Conservation (phyloP, 2,888 invertebrate species). For the Diarsia rubi region DNA sequence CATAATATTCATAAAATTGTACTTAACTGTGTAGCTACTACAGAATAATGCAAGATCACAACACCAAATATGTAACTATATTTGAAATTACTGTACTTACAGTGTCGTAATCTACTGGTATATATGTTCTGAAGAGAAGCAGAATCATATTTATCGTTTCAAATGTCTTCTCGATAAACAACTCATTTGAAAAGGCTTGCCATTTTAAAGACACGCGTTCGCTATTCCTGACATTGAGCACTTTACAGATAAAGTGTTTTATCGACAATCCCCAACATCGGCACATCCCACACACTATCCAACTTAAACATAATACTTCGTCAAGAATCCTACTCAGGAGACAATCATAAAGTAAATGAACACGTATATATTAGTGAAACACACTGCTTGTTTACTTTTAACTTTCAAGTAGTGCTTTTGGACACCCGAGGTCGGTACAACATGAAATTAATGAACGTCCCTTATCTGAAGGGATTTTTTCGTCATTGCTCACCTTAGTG, state of each 20-base stretch:
- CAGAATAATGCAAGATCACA: conserved; percentile 29
- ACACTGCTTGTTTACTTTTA: conserved; percentile 15
- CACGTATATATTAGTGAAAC: conserved; percentile 38
- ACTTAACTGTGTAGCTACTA: conserved; percentile 4
- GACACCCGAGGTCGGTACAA: conserved; percentile 61
- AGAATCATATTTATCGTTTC: background rate
- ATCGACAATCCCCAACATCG: conserved; percentile 9
- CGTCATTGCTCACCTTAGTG: conserved; percentile 4
- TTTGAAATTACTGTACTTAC: conserved; percentile 25
- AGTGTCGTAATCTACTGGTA: conserved; percentile 15
- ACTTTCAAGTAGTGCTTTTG: conserved; percentile 22
- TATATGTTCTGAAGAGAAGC: conserved; percentile 4
- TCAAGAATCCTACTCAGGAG: conserved; percentile 24
- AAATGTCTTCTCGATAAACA: background rate
- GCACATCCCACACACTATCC: conserved; percentile 11
- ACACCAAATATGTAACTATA: conserved; percentile 38
- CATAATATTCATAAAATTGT: conserved; percentile 17
- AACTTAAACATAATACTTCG: conserved; percentile 7
- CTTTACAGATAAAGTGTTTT: background rate
- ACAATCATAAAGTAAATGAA: conserved; percentile 61
- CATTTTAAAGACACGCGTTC: conserved; percentile 1
- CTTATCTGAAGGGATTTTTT: conserved; percentile 13
- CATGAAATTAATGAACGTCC: conserved; percentile 4
- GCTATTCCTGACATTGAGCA: background rate
- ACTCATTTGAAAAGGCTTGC: background rate